A percentile compares a stretch with the other conserved stretches of the same genome.
phyloP scores from a whole-genome alignment of 2,888 invertebrate species.

The Camptogramma bilineatum region DNA sequence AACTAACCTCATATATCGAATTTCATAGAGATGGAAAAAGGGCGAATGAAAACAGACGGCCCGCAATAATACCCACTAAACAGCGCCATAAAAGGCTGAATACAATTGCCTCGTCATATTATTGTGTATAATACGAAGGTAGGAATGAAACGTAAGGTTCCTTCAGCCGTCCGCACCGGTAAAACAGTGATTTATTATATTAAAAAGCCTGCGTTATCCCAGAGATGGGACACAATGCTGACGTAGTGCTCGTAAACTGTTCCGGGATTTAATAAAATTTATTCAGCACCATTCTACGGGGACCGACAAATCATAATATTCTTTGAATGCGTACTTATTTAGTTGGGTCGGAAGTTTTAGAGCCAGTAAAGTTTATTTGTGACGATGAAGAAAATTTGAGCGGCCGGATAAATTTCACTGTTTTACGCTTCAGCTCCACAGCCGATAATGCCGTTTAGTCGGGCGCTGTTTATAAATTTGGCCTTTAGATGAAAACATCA shows the following conservation, averaged over 20 bases:
- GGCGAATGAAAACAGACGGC: constrained; percentile 12
- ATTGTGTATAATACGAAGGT: constrained; percentile 39
- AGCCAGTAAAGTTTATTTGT: constrained; percentile 79
- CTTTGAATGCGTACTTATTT: constrained; percentile 79
- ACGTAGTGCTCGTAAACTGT: constrained; percentile 78
- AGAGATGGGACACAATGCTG: constrained; percentile 67
- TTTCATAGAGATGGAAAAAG: constrained; percentile 15
- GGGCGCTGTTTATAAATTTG: constrained; percentile 31
- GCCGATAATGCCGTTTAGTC: constrained; percentile 40
- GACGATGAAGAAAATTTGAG: constrained; percentile 57
- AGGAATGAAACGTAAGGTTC: constrained; percentile 39
- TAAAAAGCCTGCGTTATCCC: constrained; percentile 66
- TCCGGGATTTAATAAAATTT: constrained; percentile 83
- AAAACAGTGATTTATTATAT: constrained; percentile 73
- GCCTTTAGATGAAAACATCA: constrained; percentile 18
- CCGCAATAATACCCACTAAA: constrained; percentile 18
- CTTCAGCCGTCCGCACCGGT: constrained; percentile 49
- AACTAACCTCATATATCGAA: background rate
- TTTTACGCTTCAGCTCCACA: constrained; percentile 41
- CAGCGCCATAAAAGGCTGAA: constrained; percentile 21
- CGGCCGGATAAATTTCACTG: constrained; percentile 48
- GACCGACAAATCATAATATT: constrained; percentile 82
- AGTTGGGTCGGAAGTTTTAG: constrained; percentile 77
- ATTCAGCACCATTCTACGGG: constrained; percentile 77
- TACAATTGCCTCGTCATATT: constrained; percentile 25